Base-by-base conservation (phyloP, 2,797 vertebrate species). In the Threskiornis aethiopicus region DNA sequence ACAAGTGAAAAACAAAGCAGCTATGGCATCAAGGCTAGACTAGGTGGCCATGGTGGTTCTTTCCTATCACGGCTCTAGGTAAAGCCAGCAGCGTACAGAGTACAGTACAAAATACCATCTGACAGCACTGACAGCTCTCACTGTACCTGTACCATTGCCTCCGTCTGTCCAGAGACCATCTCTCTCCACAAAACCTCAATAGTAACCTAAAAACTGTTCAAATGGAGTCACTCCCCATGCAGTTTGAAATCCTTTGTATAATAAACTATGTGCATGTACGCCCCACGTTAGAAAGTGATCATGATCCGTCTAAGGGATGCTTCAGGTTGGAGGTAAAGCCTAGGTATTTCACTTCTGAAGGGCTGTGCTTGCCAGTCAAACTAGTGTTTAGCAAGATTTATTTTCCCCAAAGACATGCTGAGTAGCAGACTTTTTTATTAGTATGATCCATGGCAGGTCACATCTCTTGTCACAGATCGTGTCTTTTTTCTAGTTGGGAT, bases 401-500 rank as follows among this genome's bases (percentile, higher is more conserved):
- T 90, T 90, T 90, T 93, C 46, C 80, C 55, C 62, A 79, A 78
- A 81, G 77, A 84, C 49, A 9, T 62, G 35, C 61, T 81, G 72
- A 71, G 57, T 79, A 71, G 35, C 11, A 86, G 88, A 84, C 80
- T 77, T 90, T 80, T 65, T 92, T 70, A 92, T 94, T 90, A 84
- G 19, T 47, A 69, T 65, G 58, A 71, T 78, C 66, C 39, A 65
- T 62, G 46, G 39, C 42, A 72, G 77, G 72, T 82, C 49, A 90
- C 19, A 7, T 59, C 54, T 82, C 42, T 55, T 94, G 46, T 91
- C 86, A 61, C 61, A 88, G 69, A 82, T 78, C 0, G 1, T 33
- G 52, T 81, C 65, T 88, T 88, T 85, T 90, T 94, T 96, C 72
- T 95, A 69, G 42, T 3, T 69, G 75, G 85, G 90, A 76, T 94